Conservation (phyloP, 2,797 vertebrate genomes). For the Allochrocebus solatus region DNA sequence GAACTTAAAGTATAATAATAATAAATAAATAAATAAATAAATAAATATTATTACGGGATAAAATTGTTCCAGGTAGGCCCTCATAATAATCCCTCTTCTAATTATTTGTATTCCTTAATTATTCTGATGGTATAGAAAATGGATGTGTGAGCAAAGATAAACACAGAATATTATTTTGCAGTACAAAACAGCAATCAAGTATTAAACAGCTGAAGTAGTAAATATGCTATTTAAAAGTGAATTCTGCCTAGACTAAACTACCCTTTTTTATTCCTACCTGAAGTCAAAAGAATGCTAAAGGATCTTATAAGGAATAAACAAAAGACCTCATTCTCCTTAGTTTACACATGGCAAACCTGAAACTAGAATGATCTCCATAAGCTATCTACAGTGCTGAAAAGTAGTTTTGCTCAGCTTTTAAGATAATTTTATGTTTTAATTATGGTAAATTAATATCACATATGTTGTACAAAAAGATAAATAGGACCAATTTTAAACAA, state of each 20-base stretch:
- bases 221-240: neutral
- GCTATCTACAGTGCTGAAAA: neutral
- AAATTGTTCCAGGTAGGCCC: neutral
- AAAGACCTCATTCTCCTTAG: constrained; percentile 30
- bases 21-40: no score
- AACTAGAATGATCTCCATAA: neutral
- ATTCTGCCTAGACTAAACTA: neutral
- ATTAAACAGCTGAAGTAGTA: neutral
- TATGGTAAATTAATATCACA: neutral
- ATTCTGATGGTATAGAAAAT: neutral
- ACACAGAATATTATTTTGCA: neutral
- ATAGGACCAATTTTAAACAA: neutral
- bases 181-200: constrained; percentile 19
- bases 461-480: neutral
- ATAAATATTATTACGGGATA: neutral
- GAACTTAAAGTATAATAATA: no score
- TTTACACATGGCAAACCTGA: neutral
- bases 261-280: neutral
- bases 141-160: neutral
- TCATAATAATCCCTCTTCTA: neutral
- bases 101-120: neutral
- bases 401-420: neutral
- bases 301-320: neutral
- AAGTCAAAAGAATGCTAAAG: neutral
- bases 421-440: neutral